Evolutionary conservation across 1,140 invertebrate species (phyloP), one percentile per base, ranked within the genome.

Genomic region (Ips nitidus): DNA sequence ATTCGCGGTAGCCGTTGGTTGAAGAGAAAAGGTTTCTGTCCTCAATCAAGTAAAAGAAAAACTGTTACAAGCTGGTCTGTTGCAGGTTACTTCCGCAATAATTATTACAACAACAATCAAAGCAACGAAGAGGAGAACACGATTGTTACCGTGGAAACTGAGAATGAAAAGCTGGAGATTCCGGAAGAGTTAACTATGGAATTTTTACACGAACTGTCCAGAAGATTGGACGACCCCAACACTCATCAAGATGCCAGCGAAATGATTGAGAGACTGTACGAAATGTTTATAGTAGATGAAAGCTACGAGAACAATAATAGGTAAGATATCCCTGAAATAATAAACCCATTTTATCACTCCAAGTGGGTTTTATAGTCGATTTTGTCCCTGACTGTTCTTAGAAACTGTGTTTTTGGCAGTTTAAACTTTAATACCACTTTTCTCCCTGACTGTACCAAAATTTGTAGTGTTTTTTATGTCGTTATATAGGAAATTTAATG

Each of bases 261-360:
- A 79, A 90, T 90, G 83, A 92, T 92, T 59, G 90, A 92, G 75
- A 88, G 90, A 69, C 79, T 92, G 2, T 92, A 92, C 73, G 90
- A 91, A 77, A 82, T 90, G 39, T 91, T 91, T 55, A 90, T 91
- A 75, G 86, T 90, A 1, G 88, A 90, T 75, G 89, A 91, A 70
- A 89, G 83, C 47, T 88, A 87, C 71, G 89, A 88, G 72, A 85
- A 85, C 41, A 88, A 88, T 71, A 85, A 85, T 65, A 73, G 74
- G 38, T 77, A 83, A 57, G 81, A 39, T 7, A 47, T 62, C 4
- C 1, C 3, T 1, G n/a, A 59, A 59, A n/a, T 59, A 40, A 40
- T 4, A 59, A 41, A 41, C 2, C 45, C 22, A 22, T 22, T 22
- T 22, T 22, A 0, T 22, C 22, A 50, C 22, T 22, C 0, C 22